A percentile compares a stretch with the other conserved stretches of the same genome.
phyloP scores from a whole-genome alignment of 2,888 invertebrate genomes.

The Tetanocera ferruginea region DNA sequence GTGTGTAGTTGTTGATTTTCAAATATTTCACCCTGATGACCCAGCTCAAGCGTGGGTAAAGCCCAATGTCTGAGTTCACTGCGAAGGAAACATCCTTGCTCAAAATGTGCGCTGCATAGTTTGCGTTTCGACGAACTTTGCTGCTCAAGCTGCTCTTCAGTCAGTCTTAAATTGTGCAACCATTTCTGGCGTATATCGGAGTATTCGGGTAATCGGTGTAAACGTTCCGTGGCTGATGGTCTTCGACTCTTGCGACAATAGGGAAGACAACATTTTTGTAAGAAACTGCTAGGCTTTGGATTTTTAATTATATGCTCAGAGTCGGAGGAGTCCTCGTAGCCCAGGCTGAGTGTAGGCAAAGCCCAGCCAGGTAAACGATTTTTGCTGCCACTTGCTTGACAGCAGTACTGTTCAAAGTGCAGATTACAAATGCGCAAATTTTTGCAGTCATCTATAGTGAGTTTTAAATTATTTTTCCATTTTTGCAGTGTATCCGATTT shows the following conservation, averaged over 20 bases:
- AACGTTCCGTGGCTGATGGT: slow-evolving; percentile 40
- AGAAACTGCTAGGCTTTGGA: neutral
- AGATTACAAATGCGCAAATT: slow-evolving; percentile 44
- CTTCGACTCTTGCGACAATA: slow-evolving; percentile 50
- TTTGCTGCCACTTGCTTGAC: neutral
- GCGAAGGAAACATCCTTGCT: slow-evolving; percentile 39
- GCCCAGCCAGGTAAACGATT: slow-evolving; percentile 40
- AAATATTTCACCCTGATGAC: slow-evolving; percentile 54
- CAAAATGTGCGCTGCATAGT: slow-evolving; percentile 48
- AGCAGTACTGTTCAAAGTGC: slow-evolving; percentile 47
- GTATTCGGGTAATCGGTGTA: slow-evolving; percentile 55
- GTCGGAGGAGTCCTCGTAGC: slow-evolving; percentile 37
- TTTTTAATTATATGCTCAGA: slow-evolving; percentile 30
- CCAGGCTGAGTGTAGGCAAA: slow-evolving; percentile 48
- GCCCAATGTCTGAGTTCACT: slow-evolving; percentile 55
- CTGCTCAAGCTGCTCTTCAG: neutral
- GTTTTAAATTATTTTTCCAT: slow-evolving; percentile 47
- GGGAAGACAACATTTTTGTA: slow-evolving; percentile 50
- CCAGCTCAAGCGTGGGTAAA: slow-evolving; percentile 58
- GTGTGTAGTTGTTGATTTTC: slow-evolving; percentile 50
- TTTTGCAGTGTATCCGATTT: slow-evolving; percentile 36
- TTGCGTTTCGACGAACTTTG: slow-evolving; percentile 37
- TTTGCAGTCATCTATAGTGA: slow-evolving; percentile 38
- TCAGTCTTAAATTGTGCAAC: slow-evolving; percentile 46
- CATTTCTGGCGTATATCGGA: slow-evolving; percentile 47